phyloP scores from a whole-genome alignment of 53 echinoderm and acorn worm species.

The Luidia sarsii region DNA sequence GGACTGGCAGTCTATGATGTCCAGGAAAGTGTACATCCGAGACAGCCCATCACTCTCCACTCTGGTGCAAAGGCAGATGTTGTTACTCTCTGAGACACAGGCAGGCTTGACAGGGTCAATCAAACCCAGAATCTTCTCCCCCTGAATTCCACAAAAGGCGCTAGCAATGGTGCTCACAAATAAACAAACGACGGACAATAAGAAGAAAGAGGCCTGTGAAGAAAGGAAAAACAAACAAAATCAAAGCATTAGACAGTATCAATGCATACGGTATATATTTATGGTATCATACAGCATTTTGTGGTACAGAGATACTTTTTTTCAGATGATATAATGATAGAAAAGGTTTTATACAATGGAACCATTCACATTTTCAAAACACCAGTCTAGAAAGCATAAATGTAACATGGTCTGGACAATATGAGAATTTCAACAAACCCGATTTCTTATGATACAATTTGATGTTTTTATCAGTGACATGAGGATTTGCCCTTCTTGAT shows the following conservation, averaged over 20 bases:
- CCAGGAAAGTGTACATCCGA: constrained; percentile 75
- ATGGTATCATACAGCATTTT: not conserved
- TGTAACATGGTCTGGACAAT: no score
- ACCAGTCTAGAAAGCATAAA: no score
- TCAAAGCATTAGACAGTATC: no score
- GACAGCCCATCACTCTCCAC: constrained; percentile 64
- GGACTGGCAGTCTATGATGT: constrained; percentile 73
- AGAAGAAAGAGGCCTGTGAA: constrained; percentile 86
- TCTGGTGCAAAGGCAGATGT: constrained; percentile 69
- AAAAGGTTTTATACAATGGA: no score
- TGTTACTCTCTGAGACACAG: constrained; percentile 38
- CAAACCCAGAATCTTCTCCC: constrained; percentile 60
- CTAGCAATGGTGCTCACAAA: constrained; percentile 96
- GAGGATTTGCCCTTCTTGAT: no score
- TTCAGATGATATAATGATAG: no score
- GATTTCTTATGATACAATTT: no score
- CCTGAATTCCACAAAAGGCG: constrained; percentile 98
- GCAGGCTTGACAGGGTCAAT: constrained; percentile 27
- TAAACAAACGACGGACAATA: constrained; percentile 84
- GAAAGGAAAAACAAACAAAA: no score
- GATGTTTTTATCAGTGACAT: no score
- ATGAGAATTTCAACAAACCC: no score
- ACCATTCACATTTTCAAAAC: no score
- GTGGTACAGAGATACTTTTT: not conserved
- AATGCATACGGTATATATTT: no score